phyloP scores from a whole-genome alignment of 2,888 invertebrate genomes.

The Rugalucina vietnamica region DNA sequence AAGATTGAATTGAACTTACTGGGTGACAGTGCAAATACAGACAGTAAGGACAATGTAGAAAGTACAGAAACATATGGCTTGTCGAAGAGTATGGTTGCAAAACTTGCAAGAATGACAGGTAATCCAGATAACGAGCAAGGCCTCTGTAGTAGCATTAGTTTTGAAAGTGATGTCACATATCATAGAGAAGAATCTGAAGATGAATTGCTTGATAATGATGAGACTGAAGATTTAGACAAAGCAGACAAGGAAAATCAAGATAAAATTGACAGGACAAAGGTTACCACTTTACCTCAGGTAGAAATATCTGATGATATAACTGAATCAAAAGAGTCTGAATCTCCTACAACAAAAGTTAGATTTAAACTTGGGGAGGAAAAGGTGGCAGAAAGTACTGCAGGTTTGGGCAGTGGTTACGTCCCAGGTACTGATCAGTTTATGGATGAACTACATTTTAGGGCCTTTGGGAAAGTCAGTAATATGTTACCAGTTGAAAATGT shows the following conservation, averaged over 20 bases:
- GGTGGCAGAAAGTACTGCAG: not conserved
- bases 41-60: not conserved
- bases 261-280: not conserved
- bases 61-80: not conserved
- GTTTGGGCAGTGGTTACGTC: not conserved
- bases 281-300: not conserved
- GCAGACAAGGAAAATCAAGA: not conserved
- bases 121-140: not conserved
- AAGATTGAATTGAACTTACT: not conserved
- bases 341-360: not conserved
- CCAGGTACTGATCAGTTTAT: not conserved
- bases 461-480: not conserved
- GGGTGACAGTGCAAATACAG: not conserved
- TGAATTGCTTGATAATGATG: constrained; percentile 16
- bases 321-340: not conserved
- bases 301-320: not conserved
- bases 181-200: constrained; percentile 61
- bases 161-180: constrained; percentile 58
- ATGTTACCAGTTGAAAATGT: not conserved
- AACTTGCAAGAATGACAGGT: not conserved
- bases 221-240: not conserved
- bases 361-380: not conserved
- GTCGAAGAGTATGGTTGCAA: not conserved
- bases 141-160: constrained; percentile 38
- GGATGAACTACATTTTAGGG: not conserved